Evolutionary conservation across 1,140 invertebrate genomes (phyloP).

Genomic region (Lepidurus couesii): DNA sequence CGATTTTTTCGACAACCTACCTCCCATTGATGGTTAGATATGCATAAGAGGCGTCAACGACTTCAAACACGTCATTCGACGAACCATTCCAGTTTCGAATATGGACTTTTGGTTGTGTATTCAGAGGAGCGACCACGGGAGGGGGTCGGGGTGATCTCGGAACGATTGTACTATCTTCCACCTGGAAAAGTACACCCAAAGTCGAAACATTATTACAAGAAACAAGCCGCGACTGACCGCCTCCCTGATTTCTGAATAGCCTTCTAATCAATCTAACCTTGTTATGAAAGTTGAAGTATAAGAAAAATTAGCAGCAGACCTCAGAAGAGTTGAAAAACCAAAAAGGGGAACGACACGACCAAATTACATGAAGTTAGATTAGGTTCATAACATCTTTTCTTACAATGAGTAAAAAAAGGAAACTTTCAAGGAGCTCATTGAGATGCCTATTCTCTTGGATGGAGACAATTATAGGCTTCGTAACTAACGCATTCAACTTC

Average conservation of each 20-base stretch:
- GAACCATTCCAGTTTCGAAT: background rate
- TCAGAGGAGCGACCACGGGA: background rate
- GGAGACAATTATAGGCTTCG: background rate
- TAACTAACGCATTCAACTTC: constrained; percentile 10
- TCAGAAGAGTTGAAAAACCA: background rate
- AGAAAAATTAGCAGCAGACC: background rate
- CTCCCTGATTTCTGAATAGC: background rate
- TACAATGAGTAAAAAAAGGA: background rate
- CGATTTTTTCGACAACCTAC: constrained; percentile 44
- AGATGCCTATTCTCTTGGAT: background rate
- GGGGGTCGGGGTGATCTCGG: background rate
- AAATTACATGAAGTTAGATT: background rate
- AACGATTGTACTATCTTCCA: background rate
- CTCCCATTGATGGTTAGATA: constrained; percentile 61
- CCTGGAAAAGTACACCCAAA: background rate
- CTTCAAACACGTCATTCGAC: constrained; percentile 43
- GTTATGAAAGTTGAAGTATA: background rate
- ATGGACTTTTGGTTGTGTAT: background rate
- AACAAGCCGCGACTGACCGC: background rate
- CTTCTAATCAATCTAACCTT: background rate
- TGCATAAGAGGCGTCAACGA: constrained; percentile 61
- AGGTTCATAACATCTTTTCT: background rate
- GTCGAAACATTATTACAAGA: background rate
- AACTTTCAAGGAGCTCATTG: background rate
- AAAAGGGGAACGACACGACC: background rate